Percentiles rank a stretch among this genome's conserved stretches.
Conservation (phyloP, 1,140 invertebrate genomes). For the Diachasma alloeum region DNA sequence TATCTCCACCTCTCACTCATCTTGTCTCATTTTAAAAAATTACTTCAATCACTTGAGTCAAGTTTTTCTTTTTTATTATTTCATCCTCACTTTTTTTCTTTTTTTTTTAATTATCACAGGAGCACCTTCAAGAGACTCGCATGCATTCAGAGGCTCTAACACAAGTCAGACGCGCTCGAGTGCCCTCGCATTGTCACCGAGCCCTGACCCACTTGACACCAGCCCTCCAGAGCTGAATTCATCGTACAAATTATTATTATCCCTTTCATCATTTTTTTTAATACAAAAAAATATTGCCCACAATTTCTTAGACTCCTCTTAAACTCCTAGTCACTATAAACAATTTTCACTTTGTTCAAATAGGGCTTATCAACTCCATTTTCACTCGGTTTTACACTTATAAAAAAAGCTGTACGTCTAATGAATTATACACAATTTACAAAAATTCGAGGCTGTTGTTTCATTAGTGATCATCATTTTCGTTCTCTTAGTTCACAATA, state of each 20-base stretch:
- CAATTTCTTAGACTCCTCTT: constrained; percentile 4
- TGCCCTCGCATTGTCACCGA: not conserved
- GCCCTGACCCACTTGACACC: constrained; percentile 13
- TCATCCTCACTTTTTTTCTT: constrained; percentile 8
- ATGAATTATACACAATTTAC: constrained; percentile 12
- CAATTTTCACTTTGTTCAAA: not conserved
- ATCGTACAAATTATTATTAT: constrained; percentile 8
- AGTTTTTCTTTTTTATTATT: constrained; percentile 7
- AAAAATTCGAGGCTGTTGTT: not conserved
- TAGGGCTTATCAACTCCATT: not conserved
- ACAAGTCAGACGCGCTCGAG: not conserved
- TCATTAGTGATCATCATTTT: constrained; percentile 2
- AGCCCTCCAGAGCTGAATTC: not conserved
- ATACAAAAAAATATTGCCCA: constrained; percentile 19
- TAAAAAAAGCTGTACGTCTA: constrained; percentile 12
- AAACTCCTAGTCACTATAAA: not conserved
- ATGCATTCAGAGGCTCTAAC: not conserved
- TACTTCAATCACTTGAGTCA: not conserved
- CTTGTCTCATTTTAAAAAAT: not conserved
- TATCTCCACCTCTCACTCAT: not conserved
- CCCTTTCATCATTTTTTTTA: not conserved
- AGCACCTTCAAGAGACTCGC: constrained; percentile 24
- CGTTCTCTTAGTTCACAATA: not conserved
- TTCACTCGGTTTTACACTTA: not conserved
- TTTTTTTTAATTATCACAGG: constrained; percentile 25